Percentiles rank a stretch among this genome's conserved stretches.
Conservation (phyloP, 2,888 invertebrate genomes). For the Eumacrocentrus americanus region DNA sequence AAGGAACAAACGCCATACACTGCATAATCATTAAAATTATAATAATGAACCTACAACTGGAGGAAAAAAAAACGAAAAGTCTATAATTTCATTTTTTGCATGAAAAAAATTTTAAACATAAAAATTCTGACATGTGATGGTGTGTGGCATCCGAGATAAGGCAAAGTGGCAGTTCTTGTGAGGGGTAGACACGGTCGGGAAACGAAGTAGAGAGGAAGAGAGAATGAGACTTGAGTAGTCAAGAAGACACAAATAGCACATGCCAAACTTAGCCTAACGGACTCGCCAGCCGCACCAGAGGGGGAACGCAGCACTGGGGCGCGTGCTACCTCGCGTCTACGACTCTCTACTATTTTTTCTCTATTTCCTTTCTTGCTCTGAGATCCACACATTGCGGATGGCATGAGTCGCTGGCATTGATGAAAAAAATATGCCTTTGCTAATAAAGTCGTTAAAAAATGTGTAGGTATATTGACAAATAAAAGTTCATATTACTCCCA, state of each 20-base stretch:
- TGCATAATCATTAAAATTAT: too few relatives aligned
- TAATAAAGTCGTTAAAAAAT: too few relatives aligned
- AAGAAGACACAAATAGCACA: slow-evolving; percentile 60
- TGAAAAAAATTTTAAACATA: not conserved
- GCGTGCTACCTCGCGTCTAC: slow-evolving; percentile 17
- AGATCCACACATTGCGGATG: too few relatives aligned
- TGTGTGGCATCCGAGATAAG: not conserved
- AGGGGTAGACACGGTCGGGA: not conserved
- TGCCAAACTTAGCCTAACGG: slow-evolving; percentile 61
- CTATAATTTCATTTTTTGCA: not conserved
- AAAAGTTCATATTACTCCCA: too few relatives aligned
- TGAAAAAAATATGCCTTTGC: too few relatives aligned
- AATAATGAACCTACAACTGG: too few relatives aligned
- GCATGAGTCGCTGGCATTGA: too few relatives aligned
- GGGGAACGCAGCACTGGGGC: slow-evolving; percentile 7
- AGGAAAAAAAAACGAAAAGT: too few relatives aligned
- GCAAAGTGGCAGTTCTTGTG: not conserved
- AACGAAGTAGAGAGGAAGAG: slow-evolving; percentile 8
- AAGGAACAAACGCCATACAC: too few relatives aligned
- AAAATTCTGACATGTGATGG: not conserved
- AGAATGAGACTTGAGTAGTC: slow-evolving; percentile 53
- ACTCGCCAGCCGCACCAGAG: slow-evolving; percentile 40
- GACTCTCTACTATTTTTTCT: slow-evolving; percentile 14
- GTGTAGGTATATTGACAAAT: too few relatives aligned
- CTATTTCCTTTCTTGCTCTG: too few relatives aligned